Base-by-base conservation (phyloP, 2,797 vertebrate genomes). In the Microcaecilia unicolor region DNA sequence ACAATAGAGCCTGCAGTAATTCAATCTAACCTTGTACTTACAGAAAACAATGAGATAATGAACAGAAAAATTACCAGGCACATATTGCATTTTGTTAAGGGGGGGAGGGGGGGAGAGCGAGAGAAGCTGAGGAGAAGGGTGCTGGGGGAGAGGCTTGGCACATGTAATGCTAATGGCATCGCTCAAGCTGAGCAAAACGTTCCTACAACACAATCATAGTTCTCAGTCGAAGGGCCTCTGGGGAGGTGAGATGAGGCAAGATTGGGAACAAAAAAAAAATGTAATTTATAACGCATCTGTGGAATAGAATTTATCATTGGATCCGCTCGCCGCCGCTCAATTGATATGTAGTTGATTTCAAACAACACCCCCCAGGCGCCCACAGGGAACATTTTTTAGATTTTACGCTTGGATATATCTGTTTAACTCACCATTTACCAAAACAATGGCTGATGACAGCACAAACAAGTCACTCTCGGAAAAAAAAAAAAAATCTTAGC, bases 331-430 rank as follows among this genome's bases (percentile, higher is more conserved):
- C 71, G 74, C 79, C 18, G 78, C 82, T 86, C 89, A 93, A 91
- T 91, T 96, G 90, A 94, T 93, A 95, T 92, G 89, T 93, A 89
- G 89, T 89, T 93, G 90, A 92, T 96, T 95, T 90, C 90, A 84
- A 90, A 86, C 85, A 91, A 86, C 85, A 85, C 79, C 86, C 89
- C 88, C 80, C 75, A 54, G 86, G 89, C 78, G 29, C 83, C 80
- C 91, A 74, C 90, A 71, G 85, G 91, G 92, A 92, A 90, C 87
- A 88, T 88, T 93, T 85, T 95, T 97, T 90, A 97, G 87, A 97
- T 93, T 96, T 96, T 93, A 92, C 89, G 89, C 91, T 92, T 97
- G 90, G 90, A 93, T 92, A 92, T 93, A 98, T 97, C 92, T 91
- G 89, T 92, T 97, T 97, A 98, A 96, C 90, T 96, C 87, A 75